These are phyloP conservation scores for Cynopterus brachyotis DNA, from an alignment of 2,113 vertebrate genomes.

Conservation along the genomic window DNA sequence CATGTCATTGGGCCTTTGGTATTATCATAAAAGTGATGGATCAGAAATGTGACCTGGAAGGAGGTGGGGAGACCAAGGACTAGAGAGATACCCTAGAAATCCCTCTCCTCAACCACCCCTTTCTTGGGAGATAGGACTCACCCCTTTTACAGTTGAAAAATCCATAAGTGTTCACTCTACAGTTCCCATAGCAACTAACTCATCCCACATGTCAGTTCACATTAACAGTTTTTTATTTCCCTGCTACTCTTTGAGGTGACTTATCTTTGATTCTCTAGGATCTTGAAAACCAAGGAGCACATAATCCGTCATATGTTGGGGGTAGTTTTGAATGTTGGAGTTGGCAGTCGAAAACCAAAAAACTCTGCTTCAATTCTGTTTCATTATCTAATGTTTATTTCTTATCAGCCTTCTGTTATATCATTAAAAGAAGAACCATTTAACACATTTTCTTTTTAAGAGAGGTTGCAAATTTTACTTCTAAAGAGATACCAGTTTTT, in stretches of 20 bases:
- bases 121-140: background rate
- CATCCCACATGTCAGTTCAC: background rate
- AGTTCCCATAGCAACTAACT: background rate
- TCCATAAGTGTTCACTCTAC: accelerated
- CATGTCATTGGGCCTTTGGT: background rate
- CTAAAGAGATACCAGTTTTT: background rate
- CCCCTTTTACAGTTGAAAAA: background rate
- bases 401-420: background rate
- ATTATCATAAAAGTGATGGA: background rate
- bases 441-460: background rate
- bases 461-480: background rate
- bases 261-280: background rate
- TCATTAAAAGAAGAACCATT: background rate
- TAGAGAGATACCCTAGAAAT: background rate
- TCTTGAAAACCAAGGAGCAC: background rate
- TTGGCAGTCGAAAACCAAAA: background rate
- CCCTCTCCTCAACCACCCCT: background rate
- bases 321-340: background rate
- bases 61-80: background rate
- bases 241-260: background rate
- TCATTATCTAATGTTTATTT: background rate
- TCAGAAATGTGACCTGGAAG: background rate
- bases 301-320: background rate
- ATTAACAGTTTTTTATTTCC: background rate
- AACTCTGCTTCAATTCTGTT: too few species aligned